phyloP scores from a whole-genome alignment of 92 coral and sea anemone species.

The Blastomussa wellsi region DNA sequence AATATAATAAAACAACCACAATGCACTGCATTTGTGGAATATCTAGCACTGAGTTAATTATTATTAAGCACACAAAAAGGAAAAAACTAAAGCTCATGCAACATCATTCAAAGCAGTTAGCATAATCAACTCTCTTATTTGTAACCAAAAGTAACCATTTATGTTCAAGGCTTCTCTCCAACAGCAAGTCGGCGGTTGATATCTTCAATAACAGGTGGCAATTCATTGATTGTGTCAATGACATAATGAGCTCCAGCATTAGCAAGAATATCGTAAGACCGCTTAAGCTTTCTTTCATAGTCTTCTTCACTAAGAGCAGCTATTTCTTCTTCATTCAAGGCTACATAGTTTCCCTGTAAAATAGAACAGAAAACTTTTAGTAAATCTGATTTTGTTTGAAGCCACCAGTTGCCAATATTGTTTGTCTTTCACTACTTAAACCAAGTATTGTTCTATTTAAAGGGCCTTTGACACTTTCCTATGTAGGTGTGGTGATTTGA shows the following conservation, averaged over 20 bases:
- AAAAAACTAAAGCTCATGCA: not conserved
- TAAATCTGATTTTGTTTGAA: too few species aligned
- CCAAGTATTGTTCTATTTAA: too few species aligned
- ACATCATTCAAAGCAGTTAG: not conserved
- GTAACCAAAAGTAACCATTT: not conserved
- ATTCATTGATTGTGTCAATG: slow-evolving; percentile 85
- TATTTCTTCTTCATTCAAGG: slow-evolving; percentile 88
- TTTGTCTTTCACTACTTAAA: not conserved
- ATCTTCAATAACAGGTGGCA: slow-evolving; percentile 95
- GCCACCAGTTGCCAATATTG: not conserved
- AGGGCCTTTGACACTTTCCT: too few species aligned
- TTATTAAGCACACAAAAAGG: not conserved
- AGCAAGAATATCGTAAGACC: slow-evolving; percentile 90
- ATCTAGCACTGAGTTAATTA: not conserved
- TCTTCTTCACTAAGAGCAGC: slow-evolving; percentile 79
- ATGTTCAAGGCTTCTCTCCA: slow-evolving; percentile 89
- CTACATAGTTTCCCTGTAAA: slow-evolving; percentile 92
- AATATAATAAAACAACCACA: not conserved
- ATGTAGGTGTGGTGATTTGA: too few species aligned
- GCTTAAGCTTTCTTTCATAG: slow-evolving; percentile 76
- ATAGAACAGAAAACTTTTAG: not conserved
- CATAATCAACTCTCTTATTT: not conserved
- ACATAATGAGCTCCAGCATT: slow-evolving; percentile 99
- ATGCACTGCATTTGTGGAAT: not conserved
- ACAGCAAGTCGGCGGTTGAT: slow-evolving; percentile 90